Evolutionary conservation across 2,113 vertebrate genomes (phyloP).

Genomic region (Atlantisia rogersi): DNA sequence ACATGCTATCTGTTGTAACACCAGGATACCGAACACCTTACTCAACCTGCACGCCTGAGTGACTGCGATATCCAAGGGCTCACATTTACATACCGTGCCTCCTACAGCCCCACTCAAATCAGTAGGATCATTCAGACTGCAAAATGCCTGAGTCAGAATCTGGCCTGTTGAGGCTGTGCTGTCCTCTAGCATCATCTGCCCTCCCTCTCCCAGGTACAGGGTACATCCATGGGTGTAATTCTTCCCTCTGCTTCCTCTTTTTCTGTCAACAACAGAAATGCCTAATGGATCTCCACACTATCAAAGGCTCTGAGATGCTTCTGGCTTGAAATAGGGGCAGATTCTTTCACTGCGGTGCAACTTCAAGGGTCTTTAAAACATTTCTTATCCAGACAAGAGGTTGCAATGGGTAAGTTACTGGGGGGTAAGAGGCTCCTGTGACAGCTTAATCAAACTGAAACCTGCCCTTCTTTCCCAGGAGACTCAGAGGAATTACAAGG

Average conservation of each 20-base stretch:
- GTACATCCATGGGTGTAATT: rapidly evolving
- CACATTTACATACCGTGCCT: rapidly evolving
- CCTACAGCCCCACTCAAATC: background rate
- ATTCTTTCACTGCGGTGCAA: background rate
- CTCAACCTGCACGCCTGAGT: rapidly evolving
- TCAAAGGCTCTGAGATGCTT: background rate
- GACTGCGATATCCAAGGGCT: background rate
- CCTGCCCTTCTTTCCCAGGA: background rate
- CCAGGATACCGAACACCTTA: too few relatives aligned
- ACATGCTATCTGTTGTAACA: background rate
- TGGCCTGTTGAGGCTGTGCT: background rate
- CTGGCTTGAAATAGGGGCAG: background rate
- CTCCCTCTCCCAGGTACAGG: background rate
- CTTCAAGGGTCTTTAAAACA: background rate
- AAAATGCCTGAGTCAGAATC: background rate
- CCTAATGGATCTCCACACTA: background rate
- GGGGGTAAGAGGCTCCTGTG: background rate
- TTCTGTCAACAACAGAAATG: background rate
- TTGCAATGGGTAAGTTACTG: background rate
- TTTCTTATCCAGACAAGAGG: background rate
- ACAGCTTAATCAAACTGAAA: constrained; percentile 14
- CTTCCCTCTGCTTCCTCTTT: background rate
- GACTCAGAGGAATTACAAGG: background rate
- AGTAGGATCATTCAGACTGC: background rate
- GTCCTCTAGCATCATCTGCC: background rate